Evolutionary conservation across 2,797 vertebrate species (phyloP), one percentile per base, ranked within the genome.

Genomic region (Apogon talboti): DNA sequence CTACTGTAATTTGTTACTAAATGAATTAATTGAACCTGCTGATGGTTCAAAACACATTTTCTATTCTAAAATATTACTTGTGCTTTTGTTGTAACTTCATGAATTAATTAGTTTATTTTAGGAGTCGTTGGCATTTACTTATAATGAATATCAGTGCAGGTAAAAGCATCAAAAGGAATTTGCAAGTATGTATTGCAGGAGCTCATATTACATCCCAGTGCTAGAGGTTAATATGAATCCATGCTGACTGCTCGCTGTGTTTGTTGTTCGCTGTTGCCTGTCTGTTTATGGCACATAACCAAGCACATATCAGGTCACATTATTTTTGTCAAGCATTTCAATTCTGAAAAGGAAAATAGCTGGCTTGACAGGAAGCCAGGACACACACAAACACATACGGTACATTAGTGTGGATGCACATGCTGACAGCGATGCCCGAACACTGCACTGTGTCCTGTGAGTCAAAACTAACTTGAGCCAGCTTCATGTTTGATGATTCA

Each of bases 261-360:
- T 71, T 72, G 59, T 52, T 81, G 60, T 74, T 66, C 66, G 13
- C 54, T 79, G 66, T 48, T 9, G 66, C 52, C 57, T 69, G 59
- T 11, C 70, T 69, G 68, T 79, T 65, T 61, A 56, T 81, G 80
- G 73, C 71, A 70, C 73, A 47, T 30, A 50, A 78, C 78, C 69
- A 72, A 77, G 59, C 63, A 63, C 77, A 79, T 74, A 82, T 86
- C 89, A 79, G 84, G 79, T 88, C 83, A 71, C 71, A 79, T 89
- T 86, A 84, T 79, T 85, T 78, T 72, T 78, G 77, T 78, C 71
- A 54, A 82, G 74, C 66, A 67, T 63, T 76, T 86, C 71, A 71
- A 44, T 50, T 86, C 54, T 67, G 74, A 82, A 82, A 76, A 85
- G 62, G 69, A 72, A 76, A 78, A 70, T 63, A 68, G 60, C 37